phyloP scores from a whole-genome alignment of 2,113 vertebrate species.

The Thryonomys swinderianus region DNA sequence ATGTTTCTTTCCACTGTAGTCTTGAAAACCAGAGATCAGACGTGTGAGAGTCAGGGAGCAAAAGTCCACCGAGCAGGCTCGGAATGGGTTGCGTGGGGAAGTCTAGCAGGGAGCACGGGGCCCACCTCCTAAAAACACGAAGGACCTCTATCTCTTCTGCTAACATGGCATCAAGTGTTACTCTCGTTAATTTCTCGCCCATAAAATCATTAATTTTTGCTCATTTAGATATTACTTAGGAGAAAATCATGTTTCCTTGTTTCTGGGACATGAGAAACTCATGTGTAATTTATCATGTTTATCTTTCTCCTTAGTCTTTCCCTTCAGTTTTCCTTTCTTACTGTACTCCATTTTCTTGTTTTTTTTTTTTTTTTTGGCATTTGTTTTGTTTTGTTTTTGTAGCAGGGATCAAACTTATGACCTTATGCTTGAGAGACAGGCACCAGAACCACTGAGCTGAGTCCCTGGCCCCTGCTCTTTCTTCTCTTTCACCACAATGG shows the following conservation, averaged over 20 bases:
- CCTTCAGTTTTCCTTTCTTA: constrained; percentile 24
- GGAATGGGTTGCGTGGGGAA: background rate
- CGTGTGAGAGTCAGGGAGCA: background rate
- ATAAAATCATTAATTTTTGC: background rate
- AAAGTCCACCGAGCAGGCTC: background rate
- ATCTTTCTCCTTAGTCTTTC: background rate
- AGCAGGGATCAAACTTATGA: no score
- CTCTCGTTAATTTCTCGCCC: background rate
- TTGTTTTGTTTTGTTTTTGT: no score
- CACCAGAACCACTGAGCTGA: no score
- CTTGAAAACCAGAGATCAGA: background rate
- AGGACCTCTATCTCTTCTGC: background rate
- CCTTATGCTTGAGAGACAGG: no score
- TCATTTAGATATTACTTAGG: background rate
- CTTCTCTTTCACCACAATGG: background rate
- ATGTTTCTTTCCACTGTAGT: background rate
- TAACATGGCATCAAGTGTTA: background rate
- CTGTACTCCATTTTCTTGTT: background rate
- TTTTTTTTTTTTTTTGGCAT: no score
- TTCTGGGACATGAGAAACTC: background rate
- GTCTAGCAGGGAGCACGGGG: background rate
- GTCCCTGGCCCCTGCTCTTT: no score
- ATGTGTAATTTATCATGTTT: background rate
- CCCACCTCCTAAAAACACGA: background rate
- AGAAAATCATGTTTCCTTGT: background rate